Percentiles rank a stretch among this genome's conserved stretches.
Evolutionary conservation across 1,140 invertebrate genomes (phyloP).

Genomic region (Drosophila nikananu): DNA sequence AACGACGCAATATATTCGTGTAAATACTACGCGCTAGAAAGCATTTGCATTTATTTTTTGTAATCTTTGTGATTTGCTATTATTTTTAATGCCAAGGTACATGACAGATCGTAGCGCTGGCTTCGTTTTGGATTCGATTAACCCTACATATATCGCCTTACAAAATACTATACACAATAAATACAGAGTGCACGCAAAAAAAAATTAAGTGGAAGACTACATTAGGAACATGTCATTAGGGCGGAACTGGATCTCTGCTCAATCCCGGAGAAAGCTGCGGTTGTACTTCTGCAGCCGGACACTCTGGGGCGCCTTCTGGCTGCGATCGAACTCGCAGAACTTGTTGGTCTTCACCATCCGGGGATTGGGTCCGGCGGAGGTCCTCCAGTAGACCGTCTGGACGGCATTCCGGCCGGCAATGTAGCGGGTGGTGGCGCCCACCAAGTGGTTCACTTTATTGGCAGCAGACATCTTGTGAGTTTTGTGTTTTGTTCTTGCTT

Average conservation of each 20-base stretch:
- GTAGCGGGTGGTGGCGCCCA: constrained; percentile 89
- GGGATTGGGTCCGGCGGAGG: constrained; percentile 86
- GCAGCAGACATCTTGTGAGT: constrained; percentile 66
- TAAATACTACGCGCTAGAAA: constrained; percentile 44
- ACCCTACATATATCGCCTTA: constrained; percentile 28
- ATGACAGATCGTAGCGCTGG: constrained; percentile 42
- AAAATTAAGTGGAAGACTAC: constrained; percentile 8
- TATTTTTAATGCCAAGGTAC: constrained; percentile 55
- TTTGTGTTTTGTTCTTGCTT: not conserved
- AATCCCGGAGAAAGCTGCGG: constrained; percentile 55
- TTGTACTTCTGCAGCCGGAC: constrained; percentile 65
- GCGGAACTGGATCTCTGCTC: constrained; percentile 6
- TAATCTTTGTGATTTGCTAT: constrained; percentile 35
- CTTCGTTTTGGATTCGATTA: constrained; percentile 31
- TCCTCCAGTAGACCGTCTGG: constrained; percentile 90
- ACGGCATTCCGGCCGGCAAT: constrained; percentile 89
- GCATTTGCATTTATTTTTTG: constrained; percentile 56
- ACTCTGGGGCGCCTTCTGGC: constrained; percentile 57
- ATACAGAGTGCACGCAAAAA: constrained; percentile 25
- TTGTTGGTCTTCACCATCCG: constrained; percentile 87
- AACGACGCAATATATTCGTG: constrained; percentile 23
- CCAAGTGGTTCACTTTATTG: constrained; percentile 86
- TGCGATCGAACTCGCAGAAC: constrained; percentile 87
- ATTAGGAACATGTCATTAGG: constrained; percentile 59
- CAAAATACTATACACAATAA: constrained; percentile 46